These are phyloP conservation scores for Leptopilina clavipes DNA, from an alignment of 1,140 invertebrate species.

Conservation along the genomic window DNA sequence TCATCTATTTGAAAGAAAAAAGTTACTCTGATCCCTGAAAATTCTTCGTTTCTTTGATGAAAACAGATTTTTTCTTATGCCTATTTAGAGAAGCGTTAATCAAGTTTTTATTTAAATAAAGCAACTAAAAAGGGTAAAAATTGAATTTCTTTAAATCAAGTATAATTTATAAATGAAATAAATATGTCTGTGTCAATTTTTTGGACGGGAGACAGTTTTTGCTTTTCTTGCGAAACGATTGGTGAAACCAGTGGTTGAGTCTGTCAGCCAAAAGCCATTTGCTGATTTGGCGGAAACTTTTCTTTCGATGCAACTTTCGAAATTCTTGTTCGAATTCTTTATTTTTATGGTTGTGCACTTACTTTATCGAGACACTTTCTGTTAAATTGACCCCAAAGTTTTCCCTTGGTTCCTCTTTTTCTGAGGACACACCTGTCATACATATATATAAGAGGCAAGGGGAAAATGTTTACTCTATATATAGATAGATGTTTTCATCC, in stretches of 20 bases:
- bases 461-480: background rate
- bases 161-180: too few species aligned
- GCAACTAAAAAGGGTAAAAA: too few species aligned
- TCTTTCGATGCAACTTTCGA: slow-evolving; percentile 9
- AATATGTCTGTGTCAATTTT: too few species aligned
- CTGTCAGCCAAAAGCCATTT: slow-evolving; percentile 29
- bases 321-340: background rate
- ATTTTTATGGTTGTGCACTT: slow-evolving; percentile 14
- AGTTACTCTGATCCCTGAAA: too few species aligned
- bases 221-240: background rate
- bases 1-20: too few species aligned
- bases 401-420: background rate
- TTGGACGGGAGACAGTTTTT: background rate
- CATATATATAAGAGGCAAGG: background rate
- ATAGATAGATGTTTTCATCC: slow-evolving; percentile 11
- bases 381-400: background rate
- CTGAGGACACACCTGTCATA: background rate
- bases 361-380: background rate
- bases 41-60: too few species aligned
- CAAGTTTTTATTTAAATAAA: too few species aligned
- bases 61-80: too few species aligned
- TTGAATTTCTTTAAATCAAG: too few species aligned
- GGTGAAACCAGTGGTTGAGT: slow-evolving; percentile 6
- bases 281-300: slow-evolving; percentile 32
- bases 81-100: too few species aligned